Evolutionary conservation across 2,888 invertebrate genomes (phyloP), one percentile per base, ranked within the genome.

Genomic region (Petrophora chlorosata): DNA sequence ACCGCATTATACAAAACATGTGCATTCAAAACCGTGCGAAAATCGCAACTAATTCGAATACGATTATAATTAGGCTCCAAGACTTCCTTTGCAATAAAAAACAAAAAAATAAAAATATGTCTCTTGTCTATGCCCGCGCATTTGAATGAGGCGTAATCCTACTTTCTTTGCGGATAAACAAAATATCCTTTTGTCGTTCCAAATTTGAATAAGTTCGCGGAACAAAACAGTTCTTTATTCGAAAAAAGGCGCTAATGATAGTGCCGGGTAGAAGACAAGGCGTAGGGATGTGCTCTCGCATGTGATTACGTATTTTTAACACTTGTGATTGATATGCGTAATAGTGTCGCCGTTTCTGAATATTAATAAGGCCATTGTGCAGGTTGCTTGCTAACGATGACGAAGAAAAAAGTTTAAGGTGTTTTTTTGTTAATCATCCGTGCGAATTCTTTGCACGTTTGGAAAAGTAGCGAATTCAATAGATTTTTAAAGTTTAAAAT

Each of bases 301-400:
- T 88, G 69, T 64, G 74, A 88, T 88, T 85, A 85, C 73, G 73
- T 74, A 65, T 81, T 87, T 81, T 85, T 82, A 78, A 70, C 84
- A 85, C 82, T 83, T 81, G 80, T 85, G 87, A 87, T 88, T 89
- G 89, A 89, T 89, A 89, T 87, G 88, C 87, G 83, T 79, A 87
- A 88, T 87, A 73, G 65, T 70, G 79, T 79, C 70, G 65, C 61
- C 58, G 65, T 76, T 72, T 80, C 82, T 88, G 87, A 87, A 88
- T 89, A 87, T 85, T 85, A 82, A 87, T 80, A 65, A 25, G 42
- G 49, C 42, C 53, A 70, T 79, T 77, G 76, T 81, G 76, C 84
- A 85, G 82, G 83, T 83, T 77, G 65, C 55, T 58, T 50, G 63
- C 66, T 78, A 70, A 80, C 72, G 72, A 72, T 52, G 63, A 63